Conservation (phyloP, 2,888 invertebrate species). For the Germaria angustata region DNA sequence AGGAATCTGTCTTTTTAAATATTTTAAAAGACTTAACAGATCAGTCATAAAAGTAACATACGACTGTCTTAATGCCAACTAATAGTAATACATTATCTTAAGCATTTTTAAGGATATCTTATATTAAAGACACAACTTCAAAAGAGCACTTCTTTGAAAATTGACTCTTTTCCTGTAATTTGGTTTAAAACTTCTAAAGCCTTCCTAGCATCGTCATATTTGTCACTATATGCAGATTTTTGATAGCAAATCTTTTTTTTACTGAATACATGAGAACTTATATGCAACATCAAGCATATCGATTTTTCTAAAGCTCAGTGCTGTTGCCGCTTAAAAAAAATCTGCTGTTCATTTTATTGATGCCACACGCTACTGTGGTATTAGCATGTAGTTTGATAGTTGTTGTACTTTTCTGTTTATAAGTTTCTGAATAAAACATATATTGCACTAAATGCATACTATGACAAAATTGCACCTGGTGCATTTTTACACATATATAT, state of each 20-base stretch:
- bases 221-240: not conserved
- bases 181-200: not conserved
- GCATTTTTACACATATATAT: too few relatives aligned
- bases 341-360: slow-evolving; percentile 21
- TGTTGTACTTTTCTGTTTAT: not conserved
- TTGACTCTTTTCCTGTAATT: too few relatives aligned
- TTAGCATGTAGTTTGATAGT: not conserved
- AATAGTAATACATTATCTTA: too few relatives aligned
- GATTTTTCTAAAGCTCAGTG: not conserved
- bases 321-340: not conserved
- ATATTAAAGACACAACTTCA: too few relatives aligned
- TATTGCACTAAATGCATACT: not conserved
- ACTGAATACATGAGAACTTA: not conserved
- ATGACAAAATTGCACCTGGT: slow-evolving; percentile 33
- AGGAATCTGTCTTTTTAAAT: too few relatives aligned
- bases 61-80: too few relatives aligned
- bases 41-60: too few relatives aligned
- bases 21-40: too few relatives aligned
- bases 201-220: too few relatives aligned
- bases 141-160: too few relatives aligned
- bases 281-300: not conserved
- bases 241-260: not conserved
- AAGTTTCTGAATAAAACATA: not conserved
- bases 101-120: too few relatives aligned
- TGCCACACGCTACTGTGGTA: not conserved